Base-by-base conservation (phyloP, 2,113 vertebrate genomes). In the Archilochus colubris region DNA sequence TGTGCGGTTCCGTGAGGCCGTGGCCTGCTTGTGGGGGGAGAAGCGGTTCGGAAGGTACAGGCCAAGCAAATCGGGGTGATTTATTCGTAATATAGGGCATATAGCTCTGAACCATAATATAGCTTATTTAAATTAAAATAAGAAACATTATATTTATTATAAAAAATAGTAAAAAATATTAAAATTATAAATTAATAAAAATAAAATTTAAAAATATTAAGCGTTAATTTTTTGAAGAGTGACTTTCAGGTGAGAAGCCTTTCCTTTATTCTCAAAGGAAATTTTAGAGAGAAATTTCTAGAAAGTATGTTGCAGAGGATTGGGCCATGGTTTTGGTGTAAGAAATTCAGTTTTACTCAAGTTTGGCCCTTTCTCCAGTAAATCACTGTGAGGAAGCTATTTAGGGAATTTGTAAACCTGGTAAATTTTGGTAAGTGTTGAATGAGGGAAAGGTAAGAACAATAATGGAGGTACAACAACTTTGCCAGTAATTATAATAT, bases 31-130 rank as follows among this genome's bases (percentile, higher is more conserved):
- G 14, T 4, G 30, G 8, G 8, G 44, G 36, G 6, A 40, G 40
- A 31, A 14, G 59, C 27, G 2, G 3, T 2, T 17, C 3, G 27
- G 53, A 18, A 13, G 30, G 9, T 28, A n/a, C 18, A 27, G 12
- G 5, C 40, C 25, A 1, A 6, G 31, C 15, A 3, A 5, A 10
- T 2, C 4, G 82, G 24, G n/a, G 24, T 8, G 63, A 7, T n/a
- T 43, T 14, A 0, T 7, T 13, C 1, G 1, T 6, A 12, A 14
- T 6, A 8, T 8, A 36, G 36, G 25, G 6, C 18, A 0, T 4
- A 0, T 3, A 16, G 10, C 3, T 27, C 33, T 38, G 19, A 10
- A 3, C 43, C 13, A 2, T 6, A 15, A 22, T 0, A 2, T 5
- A 15, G 20, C 40, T 0, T 31, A 3, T 48, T 48, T 48, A 1